Base-by-base conservation (phyloP, 2,113 vertebrate species). In the Balaeniceps rex region DNA sequence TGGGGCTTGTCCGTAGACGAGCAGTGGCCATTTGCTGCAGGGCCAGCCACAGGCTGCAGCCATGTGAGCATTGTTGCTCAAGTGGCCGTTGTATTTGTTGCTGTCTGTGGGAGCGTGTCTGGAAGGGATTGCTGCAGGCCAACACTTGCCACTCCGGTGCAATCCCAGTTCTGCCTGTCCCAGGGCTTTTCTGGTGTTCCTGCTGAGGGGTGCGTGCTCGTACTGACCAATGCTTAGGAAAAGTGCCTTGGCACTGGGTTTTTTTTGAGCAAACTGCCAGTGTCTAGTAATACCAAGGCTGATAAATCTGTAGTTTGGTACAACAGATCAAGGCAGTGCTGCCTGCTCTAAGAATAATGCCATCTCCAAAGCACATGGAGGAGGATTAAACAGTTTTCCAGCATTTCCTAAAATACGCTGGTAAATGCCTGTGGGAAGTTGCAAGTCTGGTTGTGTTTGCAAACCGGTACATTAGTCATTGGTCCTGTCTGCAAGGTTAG, bases 131-230 rank as follows among this genome's bases (percentile, higher is more conserved):
- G 4, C 40, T 82, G 40, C 19, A 8, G 36, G 42, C 17, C 46
- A 78, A 3, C 55, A 31, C 16, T n/a, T 78, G 29, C 33, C 33
- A 17, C 40, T 66, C 61, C 1, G 6, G 17, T 79, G 9, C 33
- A 70, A 7, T 51, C 18, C 9, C 60, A 77, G 18, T 33, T 86
- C 29, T 60, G n/a, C 65, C 34, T 16, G 4, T 75, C 28, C 38
- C 10, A 24, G 19, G 26, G 34, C 29, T 89, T 77, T 47, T n/a
- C 34, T 74, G 55, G 13, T 3, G 2, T 68, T 76, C 31, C 54
- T 5, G 3, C 21, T 64, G 33, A n/a, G 16, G 38, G 19, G 4
- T 60, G 9, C 7, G 5, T 1, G 2, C 23, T 86, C 0, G 0
- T 33, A 38, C 11, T 40, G 82, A 51, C 36, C 9, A 9, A 19